These are phyloP conservation scores for Marmota flaviventris DNA, from an alignment of 2,113 vertebrate genomes.

Conservation along the genomic window DNA sequence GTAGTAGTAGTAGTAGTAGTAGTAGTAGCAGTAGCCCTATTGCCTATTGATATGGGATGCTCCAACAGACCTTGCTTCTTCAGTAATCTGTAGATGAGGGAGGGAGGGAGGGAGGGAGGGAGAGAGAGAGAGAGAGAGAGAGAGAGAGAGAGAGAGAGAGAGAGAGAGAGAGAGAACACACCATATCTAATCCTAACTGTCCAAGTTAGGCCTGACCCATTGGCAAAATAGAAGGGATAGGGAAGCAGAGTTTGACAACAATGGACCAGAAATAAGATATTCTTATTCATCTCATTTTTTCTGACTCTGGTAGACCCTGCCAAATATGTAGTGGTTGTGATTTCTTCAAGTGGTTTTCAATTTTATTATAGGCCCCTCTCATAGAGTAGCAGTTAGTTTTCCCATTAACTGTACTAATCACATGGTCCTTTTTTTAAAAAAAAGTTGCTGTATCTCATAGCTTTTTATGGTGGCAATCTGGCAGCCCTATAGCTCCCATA, in stretches of 20 bases:
- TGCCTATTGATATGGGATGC: no score
- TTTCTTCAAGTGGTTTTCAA: background rate
- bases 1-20: background rate
- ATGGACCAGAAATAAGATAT: background rate
- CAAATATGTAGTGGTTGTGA: background rate
- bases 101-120: no score
- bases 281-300: background rate
- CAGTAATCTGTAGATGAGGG: no score
- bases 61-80: no score
- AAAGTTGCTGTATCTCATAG: background rate
- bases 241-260: background rate
- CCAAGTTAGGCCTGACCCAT: background rate
- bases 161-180: no score
- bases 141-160: no score
- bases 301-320: background rate
- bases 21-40: background rate
- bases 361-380: background rate
- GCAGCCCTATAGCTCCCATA: background rate
- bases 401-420: background rate
- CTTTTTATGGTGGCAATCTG: background rate
- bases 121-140: no score
- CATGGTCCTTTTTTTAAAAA: background rate
- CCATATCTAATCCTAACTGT: background rate
- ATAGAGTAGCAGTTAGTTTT: constrained; percentile 1
- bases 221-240: background rate